A percentile compares a stretch with the other conserved stretches of the same genome.
Evolutionary conservation across 2,113 vertebrate genomes (phyloP).

Genomic region (Brachirus orientalis): DNA sequence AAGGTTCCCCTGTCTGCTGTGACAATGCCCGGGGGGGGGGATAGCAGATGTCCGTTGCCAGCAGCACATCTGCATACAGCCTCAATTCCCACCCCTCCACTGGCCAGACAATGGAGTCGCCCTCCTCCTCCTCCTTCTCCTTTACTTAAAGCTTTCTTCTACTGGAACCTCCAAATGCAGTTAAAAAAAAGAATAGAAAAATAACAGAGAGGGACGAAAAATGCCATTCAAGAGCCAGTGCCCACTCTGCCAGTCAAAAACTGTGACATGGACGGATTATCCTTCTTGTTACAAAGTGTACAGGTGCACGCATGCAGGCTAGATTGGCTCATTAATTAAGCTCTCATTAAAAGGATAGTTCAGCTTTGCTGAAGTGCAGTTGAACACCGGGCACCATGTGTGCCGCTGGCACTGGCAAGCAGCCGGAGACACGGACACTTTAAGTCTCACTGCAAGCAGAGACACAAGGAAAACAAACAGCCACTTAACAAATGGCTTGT

Average conservation of each 20-base stretch:
- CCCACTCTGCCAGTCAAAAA: constrained; percentile 32
- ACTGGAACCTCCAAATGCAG: constrained; percentile 64
- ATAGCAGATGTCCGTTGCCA: constrained; percentile 79
- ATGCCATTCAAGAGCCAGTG: constrained; percentile 25
- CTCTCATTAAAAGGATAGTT: constrained; percentile 22
- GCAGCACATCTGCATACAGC: constrained; percentile 81
- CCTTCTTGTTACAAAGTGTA: background rate
- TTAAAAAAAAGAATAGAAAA: constrained; percentile 9
- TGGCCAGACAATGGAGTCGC: constrained; percentile 76
- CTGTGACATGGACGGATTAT: constrained; percentile 18
- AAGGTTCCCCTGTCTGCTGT: constrained; percentile 72
- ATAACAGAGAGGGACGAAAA: constrained; percentile 12
- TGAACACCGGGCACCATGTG: too few species aligned
- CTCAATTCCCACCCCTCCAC: constrained; percentile 76
- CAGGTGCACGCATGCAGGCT: constrained; percentile 20
- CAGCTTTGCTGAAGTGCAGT: too few species aligned
- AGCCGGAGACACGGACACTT: too few species aligned
- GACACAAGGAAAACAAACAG: too few species aligned
- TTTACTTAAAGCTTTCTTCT: constrained; percentile 70
- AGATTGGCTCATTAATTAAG: constrained; percentile 51
- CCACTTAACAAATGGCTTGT: too few species aligned
- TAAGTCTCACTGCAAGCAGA: too few species aligned
- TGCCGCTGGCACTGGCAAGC: too few species aligned
- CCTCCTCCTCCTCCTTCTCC: constrained; percentile 60
- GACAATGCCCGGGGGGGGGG: constrained; percentile 67